Conservation (phyloP, 2,797 vertebrate species). For the Falco cherrug region DNA sequence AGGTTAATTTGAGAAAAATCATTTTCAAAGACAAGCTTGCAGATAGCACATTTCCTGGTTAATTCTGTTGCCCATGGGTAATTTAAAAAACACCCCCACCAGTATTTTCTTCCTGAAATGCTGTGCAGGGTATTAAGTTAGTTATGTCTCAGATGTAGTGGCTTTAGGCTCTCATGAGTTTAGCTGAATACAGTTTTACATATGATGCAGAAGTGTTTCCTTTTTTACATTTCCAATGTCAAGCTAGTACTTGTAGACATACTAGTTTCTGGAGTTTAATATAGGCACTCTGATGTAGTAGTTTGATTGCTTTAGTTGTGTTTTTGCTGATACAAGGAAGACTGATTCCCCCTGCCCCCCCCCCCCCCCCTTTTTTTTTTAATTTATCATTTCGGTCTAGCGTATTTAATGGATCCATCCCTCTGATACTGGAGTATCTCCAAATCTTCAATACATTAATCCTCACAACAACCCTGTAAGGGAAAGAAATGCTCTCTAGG, state of each 20-base stretch:
- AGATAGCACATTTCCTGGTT: not conserved
- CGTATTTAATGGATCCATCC: not conserved
- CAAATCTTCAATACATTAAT: not conserved
- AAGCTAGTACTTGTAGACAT: slow-evolving; percentile 54
- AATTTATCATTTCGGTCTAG: not conserved
- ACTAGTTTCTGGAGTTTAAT: not conserved
- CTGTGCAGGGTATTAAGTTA: not conserved
- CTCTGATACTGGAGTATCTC: not conserved
- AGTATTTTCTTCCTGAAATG: not conserved
- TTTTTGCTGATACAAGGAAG: not conserved
- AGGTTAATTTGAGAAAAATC: slow-evolving; percentile 6
- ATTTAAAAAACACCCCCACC: not conserved
- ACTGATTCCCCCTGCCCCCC: not conserved
- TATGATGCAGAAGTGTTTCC: not conserved
- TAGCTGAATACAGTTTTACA: not conserved
- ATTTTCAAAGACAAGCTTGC: not conserved
- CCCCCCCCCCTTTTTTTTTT: too few species aligned
- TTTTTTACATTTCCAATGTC: slow-evolving; percentile 3
- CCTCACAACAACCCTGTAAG: not conserved
- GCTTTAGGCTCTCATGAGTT: not conserved
- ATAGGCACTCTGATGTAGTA: not conserved
- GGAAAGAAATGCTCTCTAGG: not conserved
- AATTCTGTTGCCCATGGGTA: not conserved
- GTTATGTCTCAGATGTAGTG: not conserved
- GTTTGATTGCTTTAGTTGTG: not conserved